A percentile compares a stretch with the other conserved stretches of the same genome.
phyloP scores from a whole-genome alignment of 2,797 vertebrate species.

The Chaetophractus vellerosus region DNA sequence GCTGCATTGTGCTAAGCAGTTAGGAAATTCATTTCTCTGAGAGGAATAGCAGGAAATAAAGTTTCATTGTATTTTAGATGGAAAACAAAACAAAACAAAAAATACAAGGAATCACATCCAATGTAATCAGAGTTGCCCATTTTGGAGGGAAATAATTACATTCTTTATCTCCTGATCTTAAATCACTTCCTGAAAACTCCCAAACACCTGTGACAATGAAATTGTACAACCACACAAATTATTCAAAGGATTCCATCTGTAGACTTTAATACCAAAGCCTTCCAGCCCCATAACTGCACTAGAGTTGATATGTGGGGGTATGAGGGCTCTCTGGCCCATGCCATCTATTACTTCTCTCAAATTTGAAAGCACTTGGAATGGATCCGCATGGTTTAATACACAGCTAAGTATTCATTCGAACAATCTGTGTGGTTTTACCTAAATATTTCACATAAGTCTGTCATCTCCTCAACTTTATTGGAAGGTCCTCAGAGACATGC shows the following conservation, averaged over 20 bases:
- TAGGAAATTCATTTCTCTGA: slow-evolving; percentile 78
- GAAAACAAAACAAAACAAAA: slow-evolving; percentile 79
- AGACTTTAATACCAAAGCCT: slow-evolving; percentile 33
- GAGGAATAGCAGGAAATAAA: slow-evolving; percentile 80
- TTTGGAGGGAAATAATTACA: slow-evolving; percentile 79
- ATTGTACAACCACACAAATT: slow-evolving; percentile 72
- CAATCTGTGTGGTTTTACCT: slow-evolving; percentile 29
- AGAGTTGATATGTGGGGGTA: not conserved
- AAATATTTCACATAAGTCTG: not conserved
- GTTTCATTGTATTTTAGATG: slow-evolving; percentile 80
- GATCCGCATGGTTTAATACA: not conserved
- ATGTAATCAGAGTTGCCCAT: slow-evolving; percentile 76
- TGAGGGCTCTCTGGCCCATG: not conserved
- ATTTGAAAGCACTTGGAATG: not conserved
- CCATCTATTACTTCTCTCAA: slow-evolving; percentile 8
- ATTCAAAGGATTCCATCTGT: slow-evolving; percentile 62
- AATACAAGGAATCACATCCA: slow-evolving; percentile 63
- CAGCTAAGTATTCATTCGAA: not conserved
- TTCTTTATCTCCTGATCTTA: slow-evolving; percentile 82
- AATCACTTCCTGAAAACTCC: slow-evolving; percentile 80
- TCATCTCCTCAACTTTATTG: slow-evolving; percentile 6
- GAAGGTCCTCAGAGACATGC: not conserved
- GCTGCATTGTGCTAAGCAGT: slow-evolving; percentile 54
- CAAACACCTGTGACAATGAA: slow-evolving; percentile 82
- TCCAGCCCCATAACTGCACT: not conserved